A percentile compares a stretch with the other conserved stretches of the same genome.
phyloP scores from a whole-genome alignment of 2,888 invertebrate species.

The Drepanosiphum platanoidis region DNA sequence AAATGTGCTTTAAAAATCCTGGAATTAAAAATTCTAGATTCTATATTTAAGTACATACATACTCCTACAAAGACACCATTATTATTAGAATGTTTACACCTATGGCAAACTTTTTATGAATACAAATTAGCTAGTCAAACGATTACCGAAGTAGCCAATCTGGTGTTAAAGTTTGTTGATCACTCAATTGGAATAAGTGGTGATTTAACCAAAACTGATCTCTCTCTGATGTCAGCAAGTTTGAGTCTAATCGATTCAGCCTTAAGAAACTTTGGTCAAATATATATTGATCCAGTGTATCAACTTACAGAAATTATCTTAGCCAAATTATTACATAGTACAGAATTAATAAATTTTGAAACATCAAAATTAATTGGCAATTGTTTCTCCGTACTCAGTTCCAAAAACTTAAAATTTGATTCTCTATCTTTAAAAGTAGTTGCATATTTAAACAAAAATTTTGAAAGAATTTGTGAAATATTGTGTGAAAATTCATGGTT shows the following conservation, averaged over 20 bases:
- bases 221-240: slow-evolving; percentile 50
- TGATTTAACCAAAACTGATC: slow-evolving; percentile 51
- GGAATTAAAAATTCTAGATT: slow-evolving; percentile 54
- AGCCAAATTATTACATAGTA: slow-evolving; percentile 17
- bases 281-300: slow-evolving; percentile 54
- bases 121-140: slow-evolving; percentile 70
- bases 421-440: slow-evolving; percentile 18
- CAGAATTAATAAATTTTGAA: slow-evolving; percentile 46
- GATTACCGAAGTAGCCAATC: slow-evolving; percentile 66
- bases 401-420: slow-evolving; percentile 47
- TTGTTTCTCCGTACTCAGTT: slow-evolving; percentile 50
- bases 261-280: slow-evolving; percentile 50
- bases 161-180: slow-evolving; percentile 56
- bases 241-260: slow-evolving; percentile 55
- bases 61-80: slow-evolving; percentile 43
- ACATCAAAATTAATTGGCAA: slow-evolving; percentile 54
- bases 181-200: slow-evolving; percentile 45
- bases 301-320: slow-evolving; percentile 46
- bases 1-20: slow-evolving; percentile 49
- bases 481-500: slow-evolving; percentile 53
- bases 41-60: slow-evolving; percentile 53
- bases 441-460: slow-evolving; percentile 38
- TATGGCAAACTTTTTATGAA: slow-evolving; percentile 71
- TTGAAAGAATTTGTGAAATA: slow-evolving; percentile 54
- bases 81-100: slow-evolving; percentile 68